These are phyloP conservation scores for Paragorgia papillata DNA, from an alignment of 92 coral and sea anemone species.

Conservation along the genomic window DNA sequence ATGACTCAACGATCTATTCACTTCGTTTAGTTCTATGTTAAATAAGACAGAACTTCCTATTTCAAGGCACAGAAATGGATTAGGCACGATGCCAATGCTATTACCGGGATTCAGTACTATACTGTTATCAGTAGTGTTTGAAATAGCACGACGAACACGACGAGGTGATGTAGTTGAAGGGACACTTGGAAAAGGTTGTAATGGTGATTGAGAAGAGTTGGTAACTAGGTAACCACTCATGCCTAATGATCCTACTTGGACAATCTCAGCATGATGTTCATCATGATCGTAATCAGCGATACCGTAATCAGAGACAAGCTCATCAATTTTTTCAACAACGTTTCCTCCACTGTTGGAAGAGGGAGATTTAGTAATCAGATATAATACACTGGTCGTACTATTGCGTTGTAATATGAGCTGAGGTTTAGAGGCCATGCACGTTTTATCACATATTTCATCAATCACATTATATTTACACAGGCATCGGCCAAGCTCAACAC, in stretches of 20 bases:
- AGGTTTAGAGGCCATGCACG: conserved; percentile 60
- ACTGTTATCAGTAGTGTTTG: conserved; percentile 47
- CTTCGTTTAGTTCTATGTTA: conserved; percentile 63
- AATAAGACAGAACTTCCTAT: conserved; percentile 68
- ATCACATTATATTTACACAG: conserved; percentile 53
- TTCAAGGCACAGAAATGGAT: conserved; percentile 73
- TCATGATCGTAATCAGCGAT: conserved; percentile 39
- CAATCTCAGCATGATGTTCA: conserved; percentile 50
- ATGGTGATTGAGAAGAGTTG: conserved; percentile 25
- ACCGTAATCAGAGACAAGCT: conserved; percentile 18
- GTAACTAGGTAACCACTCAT: conserved; percentile 47
- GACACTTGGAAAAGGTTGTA: background rate
- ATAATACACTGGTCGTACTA: conserved; percentile 28
- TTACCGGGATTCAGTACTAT: conserved; percentile 1
- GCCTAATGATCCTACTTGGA: conserved; percentile 38
- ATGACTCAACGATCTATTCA: conserved; percentile 76
- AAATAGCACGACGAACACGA: conserved; percentile 60
- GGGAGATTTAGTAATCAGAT: conserved; percentile 8
- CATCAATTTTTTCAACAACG: conserved; percentile 9
- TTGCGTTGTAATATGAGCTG: conserved; percentile 38
- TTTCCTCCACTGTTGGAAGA: background rate
- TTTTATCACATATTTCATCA: conserved; percentile 53
- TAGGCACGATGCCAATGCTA: conserved; percentile 26
- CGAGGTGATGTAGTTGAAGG: conserved; percentile 45
- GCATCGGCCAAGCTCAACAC: conserved; percentile 62